Base-by-base conservation (phyloP, 2,888 invertebrate genomes). In the Hypercompe scribonia region DNA sequence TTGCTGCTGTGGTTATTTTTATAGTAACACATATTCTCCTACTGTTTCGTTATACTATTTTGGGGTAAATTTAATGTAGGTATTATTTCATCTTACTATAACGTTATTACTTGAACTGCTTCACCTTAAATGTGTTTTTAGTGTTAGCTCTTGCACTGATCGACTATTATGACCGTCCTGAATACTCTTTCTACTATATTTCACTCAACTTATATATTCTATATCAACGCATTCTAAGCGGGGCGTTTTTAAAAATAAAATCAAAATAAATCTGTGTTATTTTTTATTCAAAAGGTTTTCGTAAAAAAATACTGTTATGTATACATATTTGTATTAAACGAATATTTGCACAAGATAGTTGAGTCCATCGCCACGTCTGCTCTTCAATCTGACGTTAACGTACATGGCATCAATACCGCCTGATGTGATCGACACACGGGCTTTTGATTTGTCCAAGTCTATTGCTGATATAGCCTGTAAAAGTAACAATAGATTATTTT, bases 281-380 rank as follows among this genome's bases (percentile, higher is more conserved):
- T 11, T 64, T 65, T 42, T 15, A 15, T 42, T n/a, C 10, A 36
- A 39, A 39, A 65, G 5, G 15, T 31, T 66, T n/a, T 31, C 18
- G 4, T n/a, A n/a, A 10, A n/a, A n/a, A 54, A 54, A 54, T 39
- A 65, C 18, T 42, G n/a, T 28, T n/a, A 21, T 13, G 5, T 33
- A 33, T 24, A 33, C 8, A 46, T 18, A 10, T 10, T 2, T 54
- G 3, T n/a, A 24, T 39, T 31, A 69, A 39, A 31, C 61, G 18
- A 61, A 69, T 61, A 69, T 61, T 21, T 69, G 69, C 69, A 69
- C 69, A 21, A 61, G 31, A 58, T 69, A 69, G 31, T 69, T 61
- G 21, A 69, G 75, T 70, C 76, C 74, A 69, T 36, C n/a, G 39
- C 33, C 46, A 24, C 65, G 61, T 3, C 46, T 34, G 31, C 69